Evolutionary conservation across 2,888 invertebrate genomes (phyloP).

Genomic region (Encarsia formosa): DNA sequence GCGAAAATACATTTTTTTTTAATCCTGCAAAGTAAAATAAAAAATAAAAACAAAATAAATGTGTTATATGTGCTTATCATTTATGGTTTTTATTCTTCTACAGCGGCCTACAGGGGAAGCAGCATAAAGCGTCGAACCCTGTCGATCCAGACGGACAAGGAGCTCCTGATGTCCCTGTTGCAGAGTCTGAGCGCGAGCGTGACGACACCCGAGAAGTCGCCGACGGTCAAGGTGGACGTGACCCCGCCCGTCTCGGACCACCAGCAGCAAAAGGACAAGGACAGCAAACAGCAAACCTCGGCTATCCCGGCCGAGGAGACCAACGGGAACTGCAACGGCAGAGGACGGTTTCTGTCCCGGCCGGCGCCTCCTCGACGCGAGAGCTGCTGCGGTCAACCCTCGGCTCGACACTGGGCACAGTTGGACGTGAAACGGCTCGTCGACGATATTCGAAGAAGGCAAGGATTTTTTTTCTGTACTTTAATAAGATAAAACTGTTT

Average conservation of each 20-base stretch:
- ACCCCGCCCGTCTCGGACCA: not conserved
- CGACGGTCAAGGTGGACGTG: not conserved
- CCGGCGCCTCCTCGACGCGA: not conserved
- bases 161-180: conserved; percentile 27
- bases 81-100: no score
- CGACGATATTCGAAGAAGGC: conserved; percentile 21
- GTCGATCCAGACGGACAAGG: conserved; percentile 36
- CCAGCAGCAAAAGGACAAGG: not conserved
- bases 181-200: not conserved
- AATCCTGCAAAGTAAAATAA: no score
- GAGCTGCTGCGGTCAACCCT: not conserved
- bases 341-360: not conserved
- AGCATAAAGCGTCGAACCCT: conserved; percentile 31
- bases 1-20: no score
- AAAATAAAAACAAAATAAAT: no score
- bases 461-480: no score
- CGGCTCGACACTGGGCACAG: conserved; percentile 17
- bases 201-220: not conserved
- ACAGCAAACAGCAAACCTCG: not conserved
- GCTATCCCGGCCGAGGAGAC: not conserved
- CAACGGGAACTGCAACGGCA: not conserved
- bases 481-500: no score
- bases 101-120: conserved; percentile 7
- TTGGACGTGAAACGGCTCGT: conserved; percentile 21
- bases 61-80: no score